A percentile compares a stretch with the other conserved stretches of the same genome.
These are phyloP conservation scores for Latrodectus hesperus DNA, from an alignment of 2,888 invertebrate species.

Conservation along the genomic window DNA sequence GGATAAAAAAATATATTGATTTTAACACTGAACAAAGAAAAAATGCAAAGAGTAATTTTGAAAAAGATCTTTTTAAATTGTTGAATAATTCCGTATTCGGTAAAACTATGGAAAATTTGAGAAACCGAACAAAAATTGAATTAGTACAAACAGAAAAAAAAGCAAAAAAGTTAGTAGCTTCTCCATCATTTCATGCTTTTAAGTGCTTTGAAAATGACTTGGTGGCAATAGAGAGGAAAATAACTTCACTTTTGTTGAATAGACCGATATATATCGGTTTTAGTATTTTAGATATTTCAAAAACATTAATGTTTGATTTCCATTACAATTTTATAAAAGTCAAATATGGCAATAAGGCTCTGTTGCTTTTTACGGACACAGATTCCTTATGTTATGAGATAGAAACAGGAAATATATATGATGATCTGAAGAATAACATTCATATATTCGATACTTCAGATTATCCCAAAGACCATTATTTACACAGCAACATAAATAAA, in stretches of 20 bases:
- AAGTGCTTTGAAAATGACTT: not conserved
- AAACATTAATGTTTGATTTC: conserved; percentile 1
- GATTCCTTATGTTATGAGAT: conserved; percentile 7
- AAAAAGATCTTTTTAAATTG: not conserved
- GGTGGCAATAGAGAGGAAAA: not conserved
- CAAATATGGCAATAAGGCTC: not conserved
- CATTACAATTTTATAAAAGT: conserved; percentile 5
- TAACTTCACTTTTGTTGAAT: not conserved
- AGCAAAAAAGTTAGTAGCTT: not conserved
- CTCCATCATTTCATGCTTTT: not conserved
- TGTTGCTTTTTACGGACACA: not conserved
- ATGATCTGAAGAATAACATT: not conserved
- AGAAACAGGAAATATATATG: not conserved
- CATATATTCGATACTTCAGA: conserved; percentile 1
- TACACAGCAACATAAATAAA: not conserved
- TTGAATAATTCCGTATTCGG: not conserved
- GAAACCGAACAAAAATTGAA: not conserved
- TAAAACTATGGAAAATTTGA: not conserved
- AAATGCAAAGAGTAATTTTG: not conserved
- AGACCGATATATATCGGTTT: not conserved
- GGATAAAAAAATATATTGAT: not conserved
- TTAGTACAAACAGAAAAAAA: not conserved
- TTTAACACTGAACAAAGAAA: not conserved
- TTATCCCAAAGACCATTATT: not conserved
- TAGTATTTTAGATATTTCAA: not conserved